Conservation (phyloP, 1,140 invertebrate genomes). For the Trypoxylus dichotomus region DNA sequence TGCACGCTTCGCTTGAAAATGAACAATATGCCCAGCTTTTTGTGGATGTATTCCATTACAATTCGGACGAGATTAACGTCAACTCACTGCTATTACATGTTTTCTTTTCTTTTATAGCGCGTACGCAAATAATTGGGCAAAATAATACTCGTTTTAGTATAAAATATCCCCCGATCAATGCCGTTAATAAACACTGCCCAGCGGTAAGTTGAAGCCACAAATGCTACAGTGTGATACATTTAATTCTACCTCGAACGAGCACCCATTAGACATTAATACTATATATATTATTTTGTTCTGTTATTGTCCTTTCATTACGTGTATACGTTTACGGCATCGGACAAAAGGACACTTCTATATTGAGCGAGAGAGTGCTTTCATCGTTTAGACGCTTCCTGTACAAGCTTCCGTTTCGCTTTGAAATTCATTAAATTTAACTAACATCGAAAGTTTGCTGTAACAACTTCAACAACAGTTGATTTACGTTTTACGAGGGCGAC, state of each 20-base stretch:
- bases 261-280: slow-evolving; percentile 7
- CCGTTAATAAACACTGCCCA: neutral
- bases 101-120: slow-evolving; percentile 29
- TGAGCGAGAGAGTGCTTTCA: slow-evolving; percentile 3
- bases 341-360: neutral
- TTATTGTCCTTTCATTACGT: neutral
- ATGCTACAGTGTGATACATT: slow-evolving; percentile 11
- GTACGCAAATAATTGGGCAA: slow-evolving; percentile 28
- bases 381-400: slow-evolving; percentile 5
- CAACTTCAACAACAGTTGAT: too few relatives aligned
- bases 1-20: slow-evolving; percentile 1
- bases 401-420: neutral
- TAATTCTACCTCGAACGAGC: slow-evolving; percentile 5
- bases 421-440: neutral
- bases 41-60: neutral
- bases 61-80: neutral
- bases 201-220: slow-evolving; percentile 18
- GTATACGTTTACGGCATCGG: neutral
- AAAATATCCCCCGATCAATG: neutral
- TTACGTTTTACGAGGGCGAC: too few relatives aligned
- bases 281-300: neutral
- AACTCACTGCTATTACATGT: slow-evolving; percentile 16
- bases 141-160: slow-evolving; percentile 24
- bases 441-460: neutral
- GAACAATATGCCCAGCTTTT: neutral